Base-by-base conservation (phyloP, 1,140 invertebrate genomes). In the Macrosteles quadrilineatus region DNA sequence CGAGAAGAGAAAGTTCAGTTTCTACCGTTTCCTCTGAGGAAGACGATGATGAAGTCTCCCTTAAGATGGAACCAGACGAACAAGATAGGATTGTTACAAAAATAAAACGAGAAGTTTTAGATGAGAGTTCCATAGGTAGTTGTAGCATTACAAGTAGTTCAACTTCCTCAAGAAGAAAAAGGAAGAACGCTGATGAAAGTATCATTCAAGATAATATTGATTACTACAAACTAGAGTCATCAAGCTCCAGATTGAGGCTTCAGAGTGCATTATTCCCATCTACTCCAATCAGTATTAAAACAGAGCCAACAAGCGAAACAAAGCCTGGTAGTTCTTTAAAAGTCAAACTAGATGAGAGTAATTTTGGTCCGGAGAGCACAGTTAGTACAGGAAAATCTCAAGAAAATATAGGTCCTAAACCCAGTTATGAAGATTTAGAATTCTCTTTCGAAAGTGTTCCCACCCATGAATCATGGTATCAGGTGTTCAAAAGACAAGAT, bases 381-480 rank as follows among this genome's bases (percentile, higher is more conserved):
- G 80, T 72, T 74, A 81, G 76, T 17, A 29, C 50, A 53, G 65
- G 53, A 40, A 80, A 80, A 67, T 80, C 79, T 80, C 78, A 81
- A 73, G 78, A n/a, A n/a, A n/a, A 81, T 63, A 81, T 80, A 32
- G 57, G n/a, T 12, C 32, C 29, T 31, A 47, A 67, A n/a, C 17
- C 69, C 6, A 29, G 40, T n/a, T 77, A 78, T 73, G 84, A 85
- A 71, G 83, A 85, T 55, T 82, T 89, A 25, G 85, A 87, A 71
- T 93, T 91, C 77, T 88, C 90, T 0, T 93, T 93, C 76, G 91
- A 93, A 79, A 84, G 81, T 19, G 80, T 91, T 69, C 91, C 91
- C 2, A 81, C 78, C 59, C 86, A 85, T 45, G 90, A 93, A 75
- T 85, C 89, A 0, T 93, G 91, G 91, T 92, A 90, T 80, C 84